A percentile compares a stretch with the other conserved stretches of the same genome.
phyloP scores from a whole-genome alignment of 1,140 invertebrate species.

The Drosophila melanica region DNA sequence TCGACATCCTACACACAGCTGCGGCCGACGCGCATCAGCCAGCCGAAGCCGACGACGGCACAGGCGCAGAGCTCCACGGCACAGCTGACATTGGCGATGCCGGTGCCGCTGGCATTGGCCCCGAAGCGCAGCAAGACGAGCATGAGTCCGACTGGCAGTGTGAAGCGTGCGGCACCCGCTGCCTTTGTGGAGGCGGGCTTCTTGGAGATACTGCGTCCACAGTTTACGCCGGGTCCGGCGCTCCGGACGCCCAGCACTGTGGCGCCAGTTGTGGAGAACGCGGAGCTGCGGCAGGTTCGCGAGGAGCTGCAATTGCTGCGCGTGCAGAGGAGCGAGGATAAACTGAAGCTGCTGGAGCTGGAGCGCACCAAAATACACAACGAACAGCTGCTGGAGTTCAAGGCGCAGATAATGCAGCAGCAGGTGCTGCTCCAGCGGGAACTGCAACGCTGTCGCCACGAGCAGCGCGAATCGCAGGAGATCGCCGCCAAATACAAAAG shows the following conservation, averaged over 20 bases:
- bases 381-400: conserved; percentile 96
- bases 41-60: conserved; percentile 72
- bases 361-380: conserved; percentile 93
- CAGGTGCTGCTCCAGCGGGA: conserved; percentile 95
- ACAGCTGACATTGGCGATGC: conserved; percentile 67
- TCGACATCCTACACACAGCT: conserved; percentile 72
- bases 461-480: conserved; percentile 93
- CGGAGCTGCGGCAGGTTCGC: conserved; percentile 89
- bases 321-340: conserved; percentile 93
- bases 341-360: conserved; percentile 93
- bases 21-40: conserved; percentile 72
- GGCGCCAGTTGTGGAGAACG: conserved; percentile 85
- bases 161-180: conserved; percentile 56
- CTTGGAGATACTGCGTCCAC: conserved; percentile 93
- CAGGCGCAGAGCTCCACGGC: conserved; percentile 70
- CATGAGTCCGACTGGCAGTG: conserved; percentile 71
- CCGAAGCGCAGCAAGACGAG: conserved; percentile 80
- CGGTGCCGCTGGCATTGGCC: conserved; percentile 62
- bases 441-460: conserved; percentile 92
- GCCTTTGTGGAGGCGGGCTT: conserved; percentile 90
- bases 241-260: conserved; percentile 86
- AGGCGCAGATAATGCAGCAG: conserved; percentile 95
- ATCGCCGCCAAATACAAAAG: conserved; percentile 91
- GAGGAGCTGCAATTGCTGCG: conserved; percentile 97
- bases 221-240: conserved; percentile 92